These are phyloP conservation scores for Drosophila ercepeae DNA, from an alignment of 1,140 invertebrate species.

Conservation along the genomic window DNA sequence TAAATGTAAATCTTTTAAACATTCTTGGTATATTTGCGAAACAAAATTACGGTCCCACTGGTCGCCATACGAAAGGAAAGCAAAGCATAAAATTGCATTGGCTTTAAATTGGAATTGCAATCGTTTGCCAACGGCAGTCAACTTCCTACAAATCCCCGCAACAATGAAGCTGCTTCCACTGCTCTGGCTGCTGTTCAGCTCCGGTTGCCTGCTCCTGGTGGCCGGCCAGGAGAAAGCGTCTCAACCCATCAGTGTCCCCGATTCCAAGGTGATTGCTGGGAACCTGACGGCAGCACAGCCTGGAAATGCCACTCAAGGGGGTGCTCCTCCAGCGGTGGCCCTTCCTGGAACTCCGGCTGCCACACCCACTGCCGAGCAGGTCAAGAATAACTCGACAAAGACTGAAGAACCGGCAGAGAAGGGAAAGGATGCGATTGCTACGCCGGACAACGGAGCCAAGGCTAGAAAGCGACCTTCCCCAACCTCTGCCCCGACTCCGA, in stretches of 20 bases:
- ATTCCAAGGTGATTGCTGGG: neutral
- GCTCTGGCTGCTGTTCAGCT: slow-evolving; percentile 20
- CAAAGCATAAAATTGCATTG: neutral
- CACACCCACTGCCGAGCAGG: neutral
- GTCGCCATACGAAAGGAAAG: neutral
- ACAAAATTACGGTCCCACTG: neutral
- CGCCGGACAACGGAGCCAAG: slow-evolving; percentile 10
- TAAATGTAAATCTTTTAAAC: no score
- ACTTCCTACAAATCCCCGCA: neutral
- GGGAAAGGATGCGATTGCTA: neutral
- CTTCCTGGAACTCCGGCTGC: neutral
- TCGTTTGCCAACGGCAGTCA: neutral
- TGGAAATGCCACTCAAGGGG: neutral
- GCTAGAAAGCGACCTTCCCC: slow-evolving; percentile 4
- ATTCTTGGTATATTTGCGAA: neutral
- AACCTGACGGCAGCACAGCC: neutral
- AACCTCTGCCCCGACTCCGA: neutral
- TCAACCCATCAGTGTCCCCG: neutral
- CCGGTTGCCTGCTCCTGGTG: slow-evolving; percentile 10
- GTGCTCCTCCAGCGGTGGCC: neutral
- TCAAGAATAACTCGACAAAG: slow-evolving; percentile 3
- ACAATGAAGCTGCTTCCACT: slow-evolving; percentile 22
- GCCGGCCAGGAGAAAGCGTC: slow-evolving; percentile 8
- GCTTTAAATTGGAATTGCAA: neutral
- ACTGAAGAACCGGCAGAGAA: neutral